Conservation (phyloP, 2,888 invertebrate genomes). For the Charanyca ferruginea region DNA sequence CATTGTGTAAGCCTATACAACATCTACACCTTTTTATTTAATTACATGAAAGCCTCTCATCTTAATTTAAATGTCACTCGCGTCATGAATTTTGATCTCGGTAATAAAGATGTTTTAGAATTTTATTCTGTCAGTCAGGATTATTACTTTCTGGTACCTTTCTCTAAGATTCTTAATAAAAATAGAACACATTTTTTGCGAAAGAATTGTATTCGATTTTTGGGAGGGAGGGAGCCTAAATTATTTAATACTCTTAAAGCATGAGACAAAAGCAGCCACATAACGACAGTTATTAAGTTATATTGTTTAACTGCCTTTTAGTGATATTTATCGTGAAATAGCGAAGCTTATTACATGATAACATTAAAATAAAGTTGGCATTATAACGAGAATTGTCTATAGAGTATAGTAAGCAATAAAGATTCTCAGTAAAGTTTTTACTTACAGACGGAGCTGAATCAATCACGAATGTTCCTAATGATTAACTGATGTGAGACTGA, state of each 20-base stretch:
- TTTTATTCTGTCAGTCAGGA: constrained; percentile 4
- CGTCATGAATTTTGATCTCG: constrained; percentile 27
- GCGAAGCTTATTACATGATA: no score
- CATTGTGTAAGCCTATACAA: constrained; percentile 36
- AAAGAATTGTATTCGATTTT: no score
- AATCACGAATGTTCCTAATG: constrained; percentile 2
- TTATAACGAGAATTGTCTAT: no score
- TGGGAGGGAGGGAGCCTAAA: no score
- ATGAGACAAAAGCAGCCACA: no score
- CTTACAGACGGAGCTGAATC: constrained; percentile 17
- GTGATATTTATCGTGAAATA: no score
- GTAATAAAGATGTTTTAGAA: constrained; percentile 8
- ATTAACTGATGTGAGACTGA: not conserved
- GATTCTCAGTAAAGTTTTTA: not conserved
- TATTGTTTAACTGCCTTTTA: no score
- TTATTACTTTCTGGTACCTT: not conserved
- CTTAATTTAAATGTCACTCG: constrained; percentile 33
- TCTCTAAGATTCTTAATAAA: not conserved
- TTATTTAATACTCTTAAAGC: no score
- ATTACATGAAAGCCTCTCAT: constrained; percentile 10
- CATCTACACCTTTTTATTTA: constrained; percentile 21
- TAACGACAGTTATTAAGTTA: no score
- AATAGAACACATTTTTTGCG: constrained; percentile 6
- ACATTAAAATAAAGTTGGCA: no score
- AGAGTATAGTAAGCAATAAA: constrained; percentile 1